Evolutionary conservation across 2,797 vertebrate species (phyloP).

Genomic region (Yasuhikotakia modesta): DNA sequence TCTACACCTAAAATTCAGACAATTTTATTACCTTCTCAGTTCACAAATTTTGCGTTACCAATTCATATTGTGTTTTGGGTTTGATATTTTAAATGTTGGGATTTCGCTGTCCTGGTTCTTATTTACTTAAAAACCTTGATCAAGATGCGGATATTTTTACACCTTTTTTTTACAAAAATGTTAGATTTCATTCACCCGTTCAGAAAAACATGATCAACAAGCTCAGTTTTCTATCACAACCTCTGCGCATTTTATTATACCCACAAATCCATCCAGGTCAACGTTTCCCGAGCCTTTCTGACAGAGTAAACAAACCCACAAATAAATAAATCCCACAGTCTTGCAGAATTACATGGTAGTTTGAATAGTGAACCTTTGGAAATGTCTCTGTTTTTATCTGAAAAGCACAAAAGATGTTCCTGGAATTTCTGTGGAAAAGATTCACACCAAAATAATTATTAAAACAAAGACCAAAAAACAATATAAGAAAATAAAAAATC

Average conservation of each 20-base stretch:
- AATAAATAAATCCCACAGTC: conserved; percentile 85
- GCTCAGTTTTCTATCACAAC: conserved; percentile 87
- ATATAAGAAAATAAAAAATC: conserved; percentile 78
- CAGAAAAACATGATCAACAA: conserved; percentile 84
- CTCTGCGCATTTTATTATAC: conserved; percentile 87
- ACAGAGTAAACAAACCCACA: conserved; percentile 71
- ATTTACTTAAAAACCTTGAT: too few relatives aligned
- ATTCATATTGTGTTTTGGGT: too few relatives aligned
- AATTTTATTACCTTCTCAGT: too few relatives aligned
- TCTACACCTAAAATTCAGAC: too few relatives aligned
- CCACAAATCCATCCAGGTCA: conserved; percentile 93
- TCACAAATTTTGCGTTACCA: too few relatives aligned
- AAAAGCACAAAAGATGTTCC: conserved; percentile 80
- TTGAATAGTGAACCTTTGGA: conserved; percentile 89
- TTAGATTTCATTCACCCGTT: conserved; percentile 66
- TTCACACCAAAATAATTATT: conserved; percentile 29
- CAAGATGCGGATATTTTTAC: too few relatives aligned
- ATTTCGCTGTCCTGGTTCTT: too few relatives aligned
- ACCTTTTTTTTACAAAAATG: too few relatives aligned
- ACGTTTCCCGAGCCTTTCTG: conserved; percentile 81
- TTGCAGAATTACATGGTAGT: conserved; percentile 86
- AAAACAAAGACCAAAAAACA: conserved; percentile 71
- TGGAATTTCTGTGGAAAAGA: conserved; percentile 69
- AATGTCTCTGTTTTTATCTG: conserved; percentile 74
- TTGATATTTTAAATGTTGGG: too few relatives aligned